phyloP scores from a whole-genome alignment of 2,113 vertebrate genomes.

The Microtus ochrogaster region DNA sequence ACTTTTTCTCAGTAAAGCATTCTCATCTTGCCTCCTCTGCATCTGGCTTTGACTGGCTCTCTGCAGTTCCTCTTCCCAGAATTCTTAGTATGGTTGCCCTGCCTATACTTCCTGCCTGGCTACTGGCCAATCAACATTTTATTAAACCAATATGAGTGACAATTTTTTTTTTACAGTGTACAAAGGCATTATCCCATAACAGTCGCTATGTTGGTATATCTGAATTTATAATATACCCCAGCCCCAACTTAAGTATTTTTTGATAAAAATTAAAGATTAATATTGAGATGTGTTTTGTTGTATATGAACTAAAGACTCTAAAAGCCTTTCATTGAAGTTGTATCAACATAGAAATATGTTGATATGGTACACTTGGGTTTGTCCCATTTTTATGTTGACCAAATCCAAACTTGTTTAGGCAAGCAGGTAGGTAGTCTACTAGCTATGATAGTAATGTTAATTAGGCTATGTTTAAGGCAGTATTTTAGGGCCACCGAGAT shows the following conservation, averaged over 20 bases:
- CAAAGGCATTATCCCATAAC: too few relatives aligned
- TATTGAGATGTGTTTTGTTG: background rate
- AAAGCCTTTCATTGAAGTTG: background rate
- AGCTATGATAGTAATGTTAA: background rate
- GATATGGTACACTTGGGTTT: background rate
- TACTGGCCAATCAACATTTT: too few relatives aligned
- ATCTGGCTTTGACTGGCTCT: too few relatives aligned
- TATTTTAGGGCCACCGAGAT: background rate
- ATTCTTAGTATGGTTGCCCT: too few relatives aligned
- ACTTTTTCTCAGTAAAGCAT: too few relatives aligned
- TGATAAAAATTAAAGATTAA: background rate
- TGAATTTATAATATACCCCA: background rate
- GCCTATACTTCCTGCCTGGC: too few relatives aligned
- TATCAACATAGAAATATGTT: too few relatives aligned
- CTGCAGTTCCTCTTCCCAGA: too few relatives aligned
- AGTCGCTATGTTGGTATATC: background rate
- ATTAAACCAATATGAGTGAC: too few relatives aligned
- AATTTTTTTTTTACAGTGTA: too few relatives aligned
- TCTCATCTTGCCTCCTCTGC: too few relatives aligned
- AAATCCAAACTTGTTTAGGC: background rate
- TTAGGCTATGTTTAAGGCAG: background rate
- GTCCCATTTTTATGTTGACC: background rate
- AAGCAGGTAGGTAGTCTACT: background rate
- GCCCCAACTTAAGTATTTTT: background rate
- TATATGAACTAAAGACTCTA: background rate